phyloP scores from a whole-genome alignment of 2,888 invertebrate species.

The Cheilosia soror region DNA sequence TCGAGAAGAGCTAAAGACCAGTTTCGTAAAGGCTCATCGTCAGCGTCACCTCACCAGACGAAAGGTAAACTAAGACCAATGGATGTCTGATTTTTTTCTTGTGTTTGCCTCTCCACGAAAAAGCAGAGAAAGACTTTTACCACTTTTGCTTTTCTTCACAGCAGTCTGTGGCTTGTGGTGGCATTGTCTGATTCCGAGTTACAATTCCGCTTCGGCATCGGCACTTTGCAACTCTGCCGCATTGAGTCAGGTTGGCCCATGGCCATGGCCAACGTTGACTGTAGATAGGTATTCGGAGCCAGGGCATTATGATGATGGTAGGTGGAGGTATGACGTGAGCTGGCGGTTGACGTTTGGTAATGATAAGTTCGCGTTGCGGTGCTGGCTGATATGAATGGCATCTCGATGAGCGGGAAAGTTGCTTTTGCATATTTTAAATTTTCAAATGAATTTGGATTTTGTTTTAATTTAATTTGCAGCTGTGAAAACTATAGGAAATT shows the following conservation, averaged over 20 bases:
- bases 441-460: conserved; percentile 24
- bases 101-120: not conserved
- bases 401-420: conserved; percentile 67
- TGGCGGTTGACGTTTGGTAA: conserved; percentile 24
- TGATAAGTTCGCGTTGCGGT: not conserved
- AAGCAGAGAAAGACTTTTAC: conserved; percentile 70
- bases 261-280: conserved; percentile 55
- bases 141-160: conserved; percentile 68
- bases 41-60: conserved; percentile 37
- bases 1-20: conserved; percentile 49
- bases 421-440: conserved; percentile 62
- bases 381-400: conserved; percentile 27
- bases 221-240: conserved; percentile 52
- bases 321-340: conserved; percentile 49
- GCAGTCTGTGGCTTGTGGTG: not conserved
- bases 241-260: conserved; percentile 65
- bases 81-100: conserved; percentile 12
- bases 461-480: conserved; percentile 28
- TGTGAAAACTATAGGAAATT: conserved; percentile 6
- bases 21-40: conserved; percentile 39
- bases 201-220: conserved; percentile 66
- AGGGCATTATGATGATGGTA: conserved; percentile 26
- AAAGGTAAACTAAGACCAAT: conserved; percentile 63
- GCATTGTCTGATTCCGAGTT: conserved; percentile 38
- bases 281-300: conserved; percentile 10